Base-by-base conservation (phyloP, 2,113 vertebrate genomes). In the Pseudopodoces humilis region DNA sequence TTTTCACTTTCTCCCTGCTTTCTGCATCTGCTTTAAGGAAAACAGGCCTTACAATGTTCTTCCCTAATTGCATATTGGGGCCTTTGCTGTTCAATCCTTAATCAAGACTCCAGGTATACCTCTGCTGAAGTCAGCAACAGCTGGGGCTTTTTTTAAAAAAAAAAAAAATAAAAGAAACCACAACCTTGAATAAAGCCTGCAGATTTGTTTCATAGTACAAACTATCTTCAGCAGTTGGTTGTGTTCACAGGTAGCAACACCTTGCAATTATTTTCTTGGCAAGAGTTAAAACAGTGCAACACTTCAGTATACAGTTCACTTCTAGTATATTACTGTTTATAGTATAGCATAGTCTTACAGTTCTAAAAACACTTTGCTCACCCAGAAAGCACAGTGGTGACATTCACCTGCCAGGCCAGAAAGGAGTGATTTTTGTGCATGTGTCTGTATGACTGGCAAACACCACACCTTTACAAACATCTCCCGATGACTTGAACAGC, bases 401-500 rank as follows among this genome's bases (percentile, higher is more conserved):
- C 28, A 12, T 1, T 4, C 46, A 21, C 24, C n/a, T 44, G 21
- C n/a, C 46, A 41, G 31, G 37, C 33, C 52, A 53, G 50, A 56
- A 80, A 39, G 5, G 1, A 60, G 33, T 6, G 2, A 11, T 33
- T 22, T 28, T 27, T 56, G 20, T 55, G 28, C 0, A 0, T 5
- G 12, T 41, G 4, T 12, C 15, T 30, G 16, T 16, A 53, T 3
- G 27, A 82, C 53, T 56, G 28, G 17, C 15, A 83, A 47, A 86
- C 3, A 7, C 2, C 27, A 3, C 6, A 24, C 23, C 41, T 64
- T 72, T 19, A 50, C 18, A 33, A 82, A 81, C 16, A 28, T 14
- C 11, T 74, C 47, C 15, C 0, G 0, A 9, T 0, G 0, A 43
- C 14, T 6, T 13, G 11, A 44, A 24, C 8, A 65, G 55, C 47